phyloP scores from a whole-genome alignment of 1,140 invertebrate genomes.

The Wiebesia pumilae region DNA sequence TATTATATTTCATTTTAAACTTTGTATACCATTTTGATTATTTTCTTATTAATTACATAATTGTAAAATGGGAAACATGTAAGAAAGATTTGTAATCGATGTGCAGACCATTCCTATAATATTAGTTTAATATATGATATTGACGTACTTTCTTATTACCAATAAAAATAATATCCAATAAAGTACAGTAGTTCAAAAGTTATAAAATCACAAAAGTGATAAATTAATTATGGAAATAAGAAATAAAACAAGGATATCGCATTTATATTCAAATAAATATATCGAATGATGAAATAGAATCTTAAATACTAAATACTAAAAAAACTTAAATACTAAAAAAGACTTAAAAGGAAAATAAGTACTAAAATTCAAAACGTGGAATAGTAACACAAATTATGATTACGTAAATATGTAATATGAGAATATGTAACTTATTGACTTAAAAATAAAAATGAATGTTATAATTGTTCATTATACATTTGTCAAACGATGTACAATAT shows the following conservation, averaged over 20 bases:
- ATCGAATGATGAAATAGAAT: neutral
- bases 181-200: neutral
- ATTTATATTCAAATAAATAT: neutral
- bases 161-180: neutral
- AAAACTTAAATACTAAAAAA: too few species aligned
- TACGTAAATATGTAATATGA: neutral
- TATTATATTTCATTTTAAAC: neutral
- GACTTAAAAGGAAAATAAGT: neutral
- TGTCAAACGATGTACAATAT: too few species aligned
- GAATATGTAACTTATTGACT: neutral
- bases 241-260: neutral
- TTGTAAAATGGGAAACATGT: neutral
- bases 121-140: constrained; percentile 69
- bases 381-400: neutral
- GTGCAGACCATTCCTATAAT: constrained; percentile 22
- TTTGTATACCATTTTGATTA: neutral
- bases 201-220: neutral
- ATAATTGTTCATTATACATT: neutral
- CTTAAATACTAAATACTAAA: neutral
- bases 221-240: neutral
- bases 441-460: neutral
- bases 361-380: neutral
- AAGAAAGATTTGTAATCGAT: neutral
- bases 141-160: constrained; percentile 58
- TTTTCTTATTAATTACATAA: constrained; percentile 18